Evolutionary conservation across 2,797 vertebrate species (phyloP), one percentile per base, ranked within the genome.

Genomic region (Discoglossus pictus): DNA sequence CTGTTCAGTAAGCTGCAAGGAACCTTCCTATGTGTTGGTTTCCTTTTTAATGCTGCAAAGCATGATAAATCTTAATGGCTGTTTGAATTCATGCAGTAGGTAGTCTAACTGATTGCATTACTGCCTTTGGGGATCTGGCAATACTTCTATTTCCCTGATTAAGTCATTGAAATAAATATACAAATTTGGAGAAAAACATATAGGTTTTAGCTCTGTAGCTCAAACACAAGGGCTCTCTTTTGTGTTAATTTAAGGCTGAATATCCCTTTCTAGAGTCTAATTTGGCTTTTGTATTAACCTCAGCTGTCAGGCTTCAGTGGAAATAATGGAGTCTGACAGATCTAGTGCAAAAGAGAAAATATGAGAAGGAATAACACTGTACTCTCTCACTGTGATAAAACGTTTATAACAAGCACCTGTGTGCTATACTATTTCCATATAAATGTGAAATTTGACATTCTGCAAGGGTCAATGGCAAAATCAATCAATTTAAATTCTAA

Each of bases 361-460:
- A 52, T 7, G 4, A 53, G 43, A 42, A 55, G 54, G 65, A 59
- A 20, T 48, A 70, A 18, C 58, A 59, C 31, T 61, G 53, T 40
- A 59, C 36, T 50, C 38, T 66, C 38, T 66, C 20, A 21, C 10
- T 58, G 31, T 62, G 70, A 64, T 72, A 80, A 76, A 71, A 48
- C 12, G 10, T 27, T 64, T 35, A 65, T 78, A 68, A 73, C 17
- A 75, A 75, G 36, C 44, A 44, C 10, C 44, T 43, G 2, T 34
- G n/a, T 68, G 23, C 13, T 61, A 38, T 53, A 17, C 43, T 55
- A 74, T 73, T 78, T 80, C 75, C 75, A 77, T 75, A 69, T 63
- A 79, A 80, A 79, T 80, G 60, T 70, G 56, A 51, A 76, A 76
- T 67, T 63, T 75, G 36, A 79, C 54, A 65, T 78, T 76, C 46